These are phyloP conservation scores for Agraylea sexmaculata DNA, from an alignment of 1,140 invertebrate species.

Conservation along the genomic window DNA sequence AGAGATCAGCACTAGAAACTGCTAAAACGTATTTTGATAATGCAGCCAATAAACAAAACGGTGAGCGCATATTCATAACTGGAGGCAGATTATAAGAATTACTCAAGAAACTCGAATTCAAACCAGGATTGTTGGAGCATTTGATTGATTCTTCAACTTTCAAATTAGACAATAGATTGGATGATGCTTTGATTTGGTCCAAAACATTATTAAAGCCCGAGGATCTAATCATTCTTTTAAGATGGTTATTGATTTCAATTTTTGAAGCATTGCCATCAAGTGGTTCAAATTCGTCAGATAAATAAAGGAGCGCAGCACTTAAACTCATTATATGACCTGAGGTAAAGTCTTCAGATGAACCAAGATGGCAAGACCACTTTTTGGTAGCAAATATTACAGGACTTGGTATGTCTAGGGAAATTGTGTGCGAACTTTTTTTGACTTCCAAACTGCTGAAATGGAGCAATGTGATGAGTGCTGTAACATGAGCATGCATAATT, in stretches of 20 bases:
- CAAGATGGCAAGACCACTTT: slow-evolving; percentile 30
- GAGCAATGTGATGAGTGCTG: slow-evolving; percentile 32
- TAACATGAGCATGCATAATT: slow-evolving; percentile 37
- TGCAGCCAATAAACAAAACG: slow-evolving; percentile 37
- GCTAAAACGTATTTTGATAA: slow-evolving; percentile 28
- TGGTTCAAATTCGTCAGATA: slow-evolving; percentile 2
- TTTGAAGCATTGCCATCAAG: background rate
- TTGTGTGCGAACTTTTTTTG: too few species aligned
- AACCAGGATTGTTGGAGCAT: slow-evolving; percentile 30
- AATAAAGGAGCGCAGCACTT: slow-evolving; percentile 9
- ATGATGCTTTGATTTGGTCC: slow-evolving; percentile 6
- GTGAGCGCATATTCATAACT: slow-evolving; percentile 34
- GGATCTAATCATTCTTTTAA: slow-evolving; percentile 15
- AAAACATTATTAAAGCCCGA: slow-evolving; percentile 13
- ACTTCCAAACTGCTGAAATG: too few species aligned
- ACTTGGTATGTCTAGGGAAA: too few species aligned
- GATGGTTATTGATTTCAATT: slow-evolving; percentile 4
- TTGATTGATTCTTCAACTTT: slow-evolving; percentile 31
- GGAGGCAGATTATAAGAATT: slow-evolving; percentile 39
- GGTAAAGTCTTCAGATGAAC: slow-evolving; percentile 22
- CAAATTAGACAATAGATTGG: slow-evolving; percentile 15
- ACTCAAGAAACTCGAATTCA: slow-evolving; percentile 33
- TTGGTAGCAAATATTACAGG: slow-evolving; percentile 8
- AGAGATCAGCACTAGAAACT: slow-evolving; percentile 20
- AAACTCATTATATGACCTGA: slow-evolving; percentile 20